A percentile compares a stretch with the other conserved stretches of the same genome.
These are phyloP conservation scores for Deladenus siricidicola DNA, from an alignment of 2,888 invertebrate species.

Conservation along the genomic window DNA sequence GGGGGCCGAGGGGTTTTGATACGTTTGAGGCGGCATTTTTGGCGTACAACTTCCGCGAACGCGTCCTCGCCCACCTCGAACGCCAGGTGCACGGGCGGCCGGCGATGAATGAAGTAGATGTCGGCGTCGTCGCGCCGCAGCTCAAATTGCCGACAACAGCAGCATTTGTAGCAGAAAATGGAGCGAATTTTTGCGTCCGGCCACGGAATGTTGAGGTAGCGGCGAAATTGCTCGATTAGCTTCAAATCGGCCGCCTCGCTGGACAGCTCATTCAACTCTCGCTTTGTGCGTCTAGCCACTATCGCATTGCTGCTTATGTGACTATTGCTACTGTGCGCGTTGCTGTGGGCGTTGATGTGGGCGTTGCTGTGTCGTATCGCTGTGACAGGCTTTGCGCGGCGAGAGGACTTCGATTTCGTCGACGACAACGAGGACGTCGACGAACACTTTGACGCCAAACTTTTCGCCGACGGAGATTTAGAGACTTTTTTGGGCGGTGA, in stretches of 20 bases:
- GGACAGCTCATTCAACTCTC: background rate
- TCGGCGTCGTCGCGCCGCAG: too few species aligned
- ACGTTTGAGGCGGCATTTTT: slow-evolving; percentile 2
- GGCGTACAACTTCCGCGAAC: slow-evolving; percentile 4
- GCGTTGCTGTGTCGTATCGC: background rate
- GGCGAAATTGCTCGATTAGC: slow-evolving; percentile 37
- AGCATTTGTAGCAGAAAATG: slow-evolving; percentile 19
- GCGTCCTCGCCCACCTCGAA: background rate
- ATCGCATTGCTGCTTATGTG: slow-evolving; percentile 19
- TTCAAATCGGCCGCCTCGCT: slow-evolving; percentile 25
- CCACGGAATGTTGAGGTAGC: slow-evolving; percentile 36
- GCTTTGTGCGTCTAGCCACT: background rate
- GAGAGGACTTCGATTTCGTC: too few species aligned
- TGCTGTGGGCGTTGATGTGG: background rate
- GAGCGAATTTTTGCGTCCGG: slow-evolving; percentile 30
- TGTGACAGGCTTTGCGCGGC: background rate
- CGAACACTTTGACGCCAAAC: too few species aligned
- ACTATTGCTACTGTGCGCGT: too few species aligned
- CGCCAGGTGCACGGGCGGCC: background rate
- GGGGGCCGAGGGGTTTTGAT: background rate
- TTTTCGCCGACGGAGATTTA: too few species aligned
- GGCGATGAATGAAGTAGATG: background rate
- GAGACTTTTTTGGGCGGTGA: too few species aligned
- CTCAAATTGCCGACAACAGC: background rate
- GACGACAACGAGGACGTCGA: too few species aligned